These are phyloP conservation scores for Biston stratarius DNA, from an alignment of 2,888 invertebrate genomes.

Conservation along the genomic window DNA sequence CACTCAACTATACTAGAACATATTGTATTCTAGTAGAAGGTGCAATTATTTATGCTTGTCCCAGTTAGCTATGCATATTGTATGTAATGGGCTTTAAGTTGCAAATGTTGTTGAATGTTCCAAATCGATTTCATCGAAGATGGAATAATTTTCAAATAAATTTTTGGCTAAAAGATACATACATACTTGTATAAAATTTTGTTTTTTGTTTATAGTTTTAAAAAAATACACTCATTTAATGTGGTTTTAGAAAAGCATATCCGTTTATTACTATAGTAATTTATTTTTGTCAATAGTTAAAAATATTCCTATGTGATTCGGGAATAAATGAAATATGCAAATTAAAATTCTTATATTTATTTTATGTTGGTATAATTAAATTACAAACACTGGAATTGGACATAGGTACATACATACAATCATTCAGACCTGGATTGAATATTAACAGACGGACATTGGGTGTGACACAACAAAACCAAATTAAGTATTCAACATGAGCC, in stretches of 20 bases:
- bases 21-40: too few species aligned
- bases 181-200: background rate
- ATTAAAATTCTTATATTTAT: conserved; percentile 79
- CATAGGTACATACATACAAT: conserved; percentile 73
- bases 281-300: conserved; percentile 54
- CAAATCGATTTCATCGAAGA: background rate
- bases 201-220: background rate
- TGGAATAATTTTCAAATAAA: conserved; percentile 5
- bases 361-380: conserved; percentile 70
- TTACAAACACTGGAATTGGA: conserved; percentile 73
- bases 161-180: conserved; percentile 3
- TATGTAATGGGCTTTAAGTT: background rate
- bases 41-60: background rate
- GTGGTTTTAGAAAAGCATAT: conserved; percentile 37
- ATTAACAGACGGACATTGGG: conserved; percentile 70
- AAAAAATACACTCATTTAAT: conserved; percentile 8
- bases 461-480: conserved; percentile 56
- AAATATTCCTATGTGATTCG: conserved; percentile 50
- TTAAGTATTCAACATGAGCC: conserved; percentile 51
- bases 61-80: background rate
- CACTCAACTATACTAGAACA: too few species aligned
- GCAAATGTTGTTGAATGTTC: conserved; percentile 20
- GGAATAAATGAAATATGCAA: conserved; percentile 73
- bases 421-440: conserved; percentile 75
- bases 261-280: conserved; percentile 42